phyloP scores from a whole-genome alignment of 2,888 invertebrate species.

The Tetranychus truncatus region DNA sequence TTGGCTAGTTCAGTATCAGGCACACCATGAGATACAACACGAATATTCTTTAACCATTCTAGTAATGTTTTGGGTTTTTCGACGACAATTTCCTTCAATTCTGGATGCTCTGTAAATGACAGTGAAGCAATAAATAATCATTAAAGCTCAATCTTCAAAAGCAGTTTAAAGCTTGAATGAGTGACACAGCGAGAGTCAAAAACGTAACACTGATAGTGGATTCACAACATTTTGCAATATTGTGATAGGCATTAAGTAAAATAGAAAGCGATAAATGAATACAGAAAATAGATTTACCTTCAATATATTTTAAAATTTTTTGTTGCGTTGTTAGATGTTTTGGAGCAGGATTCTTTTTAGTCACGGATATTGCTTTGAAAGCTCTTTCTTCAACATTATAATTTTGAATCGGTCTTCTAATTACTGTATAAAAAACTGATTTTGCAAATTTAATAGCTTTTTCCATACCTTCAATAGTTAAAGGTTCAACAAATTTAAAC shows the following conservation, averaged over 20 bases:
- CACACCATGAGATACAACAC: neutral
- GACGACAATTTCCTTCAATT: neutral
- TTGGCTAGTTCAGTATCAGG: neutral
- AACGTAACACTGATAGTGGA: neutral
- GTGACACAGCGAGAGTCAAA: no score
- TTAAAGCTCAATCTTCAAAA: neutral
- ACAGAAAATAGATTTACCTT: neutral
- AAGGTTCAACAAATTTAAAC: no score
- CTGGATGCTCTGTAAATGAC: neutral
- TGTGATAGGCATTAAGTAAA: neutral
- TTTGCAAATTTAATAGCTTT: neutral
- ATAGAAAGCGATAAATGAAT: neutral
- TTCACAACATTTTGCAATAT: no score
- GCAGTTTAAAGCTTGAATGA: no score
- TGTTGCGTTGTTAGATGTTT: neutral
- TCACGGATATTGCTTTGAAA: neutral
- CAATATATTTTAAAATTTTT: slow-evolving; percentile 4
- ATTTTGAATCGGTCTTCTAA: slow-evolving; percentile 13
- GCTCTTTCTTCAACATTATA: slow-evolving; percentile 18
- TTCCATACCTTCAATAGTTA: neutral
- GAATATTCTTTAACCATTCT: neutral
- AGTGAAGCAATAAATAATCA: neutral
- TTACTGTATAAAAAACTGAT: neutral
- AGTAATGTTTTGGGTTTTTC: neutral
- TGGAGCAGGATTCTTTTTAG: slow-evolving; percentile 3